Conservation (phyloP, 1,140 invertebrate genomes). For the Zaprionus taronus region DNA sequence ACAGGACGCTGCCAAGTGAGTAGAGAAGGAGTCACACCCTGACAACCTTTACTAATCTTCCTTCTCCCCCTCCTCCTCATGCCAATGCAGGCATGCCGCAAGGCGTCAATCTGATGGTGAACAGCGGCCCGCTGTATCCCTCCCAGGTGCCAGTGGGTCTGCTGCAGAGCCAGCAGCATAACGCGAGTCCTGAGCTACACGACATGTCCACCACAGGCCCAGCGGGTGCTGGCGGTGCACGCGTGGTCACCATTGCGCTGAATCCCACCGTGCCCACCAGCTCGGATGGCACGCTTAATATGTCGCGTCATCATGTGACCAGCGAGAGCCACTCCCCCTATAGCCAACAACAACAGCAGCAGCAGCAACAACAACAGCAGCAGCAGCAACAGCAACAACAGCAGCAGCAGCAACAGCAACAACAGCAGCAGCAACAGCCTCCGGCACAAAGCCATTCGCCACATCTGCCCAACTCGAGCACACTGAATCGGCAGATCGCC, state of each 20-base stretch:
- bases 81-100: conserved; percentile 63
- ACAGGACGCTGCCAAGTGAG: conserved; percentile 76
- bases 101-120: conserved; percentile 66
- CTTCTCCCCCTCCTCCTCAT: not conserved
- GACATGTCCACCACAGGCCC: conserved; percentile 73
- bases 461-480: conserved; percentile 76
- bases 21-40: not conserved
- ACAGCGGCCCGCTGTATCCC: conserved; percentile 60
- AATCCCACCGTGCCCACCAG: conserved; percentile 45
- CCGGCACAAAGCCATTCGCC: conserved; percentile 80
- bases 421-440: conserved; percentile 36
- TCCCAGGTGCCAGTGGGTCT: conserved; percentile 69
- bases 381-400: conserved; percentile 41
- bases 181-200: conserved; percentile 70
- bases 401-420: conserved; percentile 45
- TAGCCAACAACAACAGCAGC: conserved; percentile 62
- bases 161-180: conserved; percentile 52
- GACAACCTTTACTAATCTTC: not conserved
- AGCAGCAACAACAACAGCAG: conserved; percentile 51
- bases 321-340: conserved; percentile 77
- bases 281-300: conserved; percentile 67
- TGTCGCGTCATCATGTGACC: conserved; percentile 76
- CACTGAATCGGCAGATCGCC: conserved; percentile 83
- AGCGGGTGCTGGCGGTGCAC: conserved; percentile 37
- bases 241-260: conserved; percentile 59